These are phyloP conservation scores for Fragum whitleyi DNA, from an alignment of 2,888 invertebrate species.

Conservation along the genomic window DNA sequence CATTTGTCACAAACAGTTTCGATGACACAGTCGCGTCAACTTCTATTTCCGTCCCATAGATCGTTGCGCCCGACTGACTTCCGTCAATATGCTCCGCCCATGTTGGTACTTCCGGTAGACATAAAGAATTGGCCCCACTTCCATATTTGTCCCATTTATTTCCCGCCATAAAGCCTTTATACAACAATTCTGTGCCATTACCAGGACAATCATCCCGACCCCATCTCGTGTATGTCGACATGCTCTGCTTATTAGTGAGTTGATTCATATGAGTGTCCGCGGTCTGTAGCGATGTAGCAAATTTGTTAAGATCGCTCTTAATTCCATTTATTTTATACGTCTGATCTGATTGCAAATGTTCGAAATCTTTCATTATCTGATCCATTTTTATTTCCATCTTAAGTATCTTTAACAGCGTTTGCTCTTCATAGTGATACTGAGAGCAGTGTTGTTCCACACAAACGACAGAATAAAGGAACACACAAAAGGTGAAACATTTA, in stretches of 20 bases:
- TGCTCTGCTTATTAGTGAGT: neutral
- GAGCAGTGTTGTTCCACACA: slow-evolving; percentile 12
- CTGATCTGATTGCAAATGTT: neutral
- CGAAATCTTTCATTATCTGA: neutral
- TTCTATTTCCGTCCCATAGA: slow-evolving; percentile 43
- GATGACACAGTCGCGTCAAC: slow-evolving; percentile 4
- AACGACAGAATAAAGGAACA: neutral
- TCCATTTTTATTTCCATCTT: slow-evolving; percentile 21
- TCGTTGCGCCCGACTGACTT: slow-evolving; percentile 4
- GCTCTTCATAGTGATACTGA: slow-evolving; percentile 15
- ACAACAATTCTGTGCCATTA: slow-evolving; percentile 1
- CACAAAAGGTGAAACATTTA: too few relatives aligned
- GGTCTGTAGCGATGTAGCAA: neutral
- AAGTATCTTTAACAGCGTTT: neutral
- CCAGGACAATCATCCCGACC: slow-evolving; percentile 18
- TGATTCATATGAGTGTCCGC: neutral
- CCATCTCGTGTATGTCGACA: slow-evolving; percentile 9
- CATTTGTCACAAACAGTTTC: slow-evolving; percentile 16
- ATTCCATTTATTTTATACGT: neutral
- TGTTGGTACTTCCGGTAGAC: slow-evolving; percentile 34
- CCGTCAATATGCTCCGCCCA: slow-evolving; percentile 35
- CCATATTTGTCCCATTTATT: slow-evolving; percentile 19
- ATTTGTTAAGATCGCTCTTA: neutral
- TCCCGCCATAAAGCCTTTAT: slow-evolving; percentile 16
- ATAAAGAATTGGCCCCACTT: slow-evolving; percentile 27